Evolutionary conservation across 2,113 vertebrate species (phyloP).

Genomic region (Pseudolaguvia tuberculata): DNA sequence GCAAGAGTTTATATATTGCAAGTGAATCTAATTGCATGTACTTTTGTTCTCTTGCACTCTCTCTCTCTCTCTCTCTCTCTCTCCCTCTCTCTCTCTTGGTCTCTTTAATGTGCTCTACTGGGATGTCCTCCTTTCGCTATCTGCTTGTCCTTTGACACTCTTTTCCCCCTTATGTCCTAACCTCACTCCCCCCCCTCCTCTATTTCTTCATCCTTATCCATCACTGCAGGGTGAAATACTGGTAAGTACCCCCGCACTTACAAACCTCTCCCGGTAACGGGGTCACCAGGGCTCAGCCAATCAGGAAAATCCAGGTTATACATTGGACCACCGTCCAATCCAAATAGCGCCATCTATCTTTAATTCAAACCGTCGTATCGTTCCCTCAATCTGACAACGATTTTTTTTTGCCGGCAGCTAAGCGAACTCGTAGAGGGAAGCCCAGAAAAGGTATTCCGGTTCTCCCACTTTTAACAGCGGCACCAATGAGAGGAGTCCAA

Average conservation of each 20-base stretch:
- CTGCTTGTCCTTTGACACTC: conserved; percentile 57
- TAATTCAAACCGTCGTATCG: too few relatives aligned
- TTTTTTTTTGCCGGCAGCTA: conserved; percentile 62
- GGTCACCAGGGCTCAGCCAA: conserved; percentile 63
- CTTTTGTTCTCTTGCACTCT: conserved; percentile 70
- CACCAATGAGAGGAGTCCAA: conserved; percentile 33
- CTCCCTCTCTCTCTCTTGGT: conserved; percentile 3
- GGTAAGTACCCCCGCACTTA: conserved; percentile 84
- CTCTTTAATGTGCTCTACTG: neutral
- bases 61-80: conserved; percentile 56
- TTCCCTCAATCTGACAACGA: neutral
- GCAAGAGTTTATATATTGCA: conserved; percentile 64
- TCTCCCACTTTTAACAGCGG: conserved; percentile 29
- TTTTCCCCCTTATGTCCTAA: too few relatives aligned
- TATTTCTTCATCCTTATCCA: conserved; percentile 52
- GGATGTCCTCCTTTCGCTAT: conserved; percentile 56
- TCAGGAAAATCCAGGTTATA: conserved; percentile 63
- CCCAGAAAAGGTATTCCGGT: conserved; percentile 66
- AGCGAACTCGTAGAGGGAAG: conserved; percentile 52
- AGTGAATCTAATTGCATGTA: conserved; percentile 92
- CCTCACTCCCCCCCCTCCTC: conserved; percentile 52
- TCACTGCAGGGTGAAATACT: conserved; percentile 89
- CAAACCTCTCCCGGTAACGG: conserved; percentile 56
- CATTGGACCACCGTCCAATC: conserved; percentile 32
- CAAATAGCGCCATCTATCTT: neutral